These are phyloP conservation scores for Sceloporus undulatus DNA, from an alignment of 2,113 vertebrate species.

Conservation along the genomic window DNA sequence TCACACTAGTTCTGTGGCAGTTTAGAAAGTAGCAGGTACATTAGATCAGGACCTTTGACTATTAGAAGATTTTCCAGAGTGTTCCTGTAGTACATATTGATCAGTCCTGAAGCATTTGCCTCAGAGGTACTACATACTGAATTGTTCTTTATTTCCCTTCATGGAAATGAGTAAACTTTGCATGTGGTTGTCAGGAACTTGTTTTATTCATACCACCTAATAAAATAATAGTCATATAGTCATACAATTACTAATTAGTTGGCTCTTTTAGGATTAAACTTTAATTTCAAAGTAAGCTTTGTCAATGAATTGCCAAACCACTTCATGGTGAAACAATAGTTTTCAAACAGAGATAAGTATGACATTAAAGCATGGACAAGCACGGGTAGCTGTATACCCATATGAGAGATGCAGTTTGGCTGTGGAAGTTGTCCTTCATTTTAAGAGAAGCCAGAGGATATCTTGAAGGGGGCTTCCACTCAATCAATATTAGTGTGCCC, in stretches of 20 bases:
- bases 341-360: background rate
- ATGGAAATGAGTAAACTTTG: background rate
- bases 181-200: background rate
- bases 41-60: background rate
- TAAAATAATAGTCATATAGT: background rate
- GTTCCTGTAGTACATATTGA: background rate
- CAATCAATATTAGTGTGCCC: background rate
- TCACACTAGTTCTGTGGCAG: background rate
- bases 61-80: background rate
- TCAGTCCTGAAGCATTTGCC: slow-evolving; percentile 4
- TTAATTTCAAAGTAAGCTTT: too few relatives aligned
- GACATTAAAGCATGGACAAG: background rate
- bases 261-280: too few relatives aligned
- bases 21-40: background rate
- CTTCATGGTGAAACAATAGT: background rate
- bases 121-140: slow-evolving; percentile 27
- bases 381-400: background rate
- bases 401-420: too few relatives aligned
- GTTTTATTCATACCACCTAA: background rate
- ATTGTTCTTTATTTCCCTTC: slow-evolving; percentile 14
- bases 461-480: background rate
- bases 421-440: too few relatives aligned
- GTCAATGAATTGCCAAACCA: background rate
- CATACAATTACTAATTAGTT: too few relatives aligned
- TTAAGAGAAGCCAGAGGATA: too few relatives aligned